Evolutionary conservation across 2,797 vertebrate species (phyloP).

Genomic region (Enteromius unitaeniatus): DNA sequence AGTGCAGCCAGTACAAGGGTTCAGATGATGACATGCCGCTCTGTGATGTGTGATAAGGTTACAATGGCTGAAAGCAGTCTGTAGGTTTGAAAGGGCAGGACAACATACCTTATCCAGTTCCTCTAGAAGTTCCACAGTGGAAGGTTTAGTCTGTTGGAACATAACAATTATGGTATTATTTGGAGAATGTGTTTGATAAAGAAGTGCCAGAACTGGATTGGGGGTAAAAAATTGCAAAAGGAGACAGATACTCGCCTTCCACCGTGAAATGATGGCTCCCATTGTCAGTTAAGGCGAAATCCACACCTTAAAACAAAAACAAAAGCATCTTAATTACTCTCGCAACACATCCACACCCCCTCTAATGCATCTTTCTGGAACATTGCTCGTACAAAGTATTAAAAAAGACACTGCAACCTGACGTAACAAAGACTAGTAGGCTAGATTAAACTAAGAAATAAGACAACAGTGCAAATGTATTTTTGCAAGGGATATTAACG

Average conservation of each 20-base stretch:
- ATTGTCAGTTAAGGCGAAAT: slow-evolving; percentile 70
- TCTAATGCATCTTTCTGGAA: not conserved
- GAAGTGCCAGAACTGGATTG: not conserved
- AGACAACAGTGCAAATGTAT: not conserved
- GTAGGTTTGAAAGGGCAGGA: slow-evolving; percentile 5
- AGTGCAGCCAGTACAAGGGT: not conserved
- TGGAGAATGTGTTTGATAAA: not conserved
- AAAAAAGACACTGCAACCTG: not conserved
- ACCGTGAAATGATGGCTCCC: slow-evolving; percentile 89
- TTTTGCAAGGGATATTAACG: not conserved
- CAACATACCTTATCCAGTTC: slow-evolving; percentile 90
- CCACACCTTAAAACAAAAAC: slow-evolving; percentile 34
- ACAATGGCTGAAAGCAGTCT: not conserved
- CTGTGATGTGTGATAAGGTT: slow-evolving; percentile 30
- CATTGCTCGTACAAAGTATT: not conserved
- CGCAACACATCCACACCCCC: not conserved
- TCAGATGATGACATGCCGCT: slow-evolving; percentile 17
- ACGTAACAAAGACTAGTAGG: not conserved
- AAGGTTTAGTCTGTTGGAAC: slow-evolving; percentile 84
- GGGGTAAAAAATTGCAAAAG: not conserved
- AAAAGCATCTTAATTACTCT: not conserved
- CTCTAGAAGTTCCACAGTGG: slow-evolving; percentile 92
- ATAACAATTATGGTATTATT: not conserved
- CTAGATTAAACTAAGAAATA: not conserved
- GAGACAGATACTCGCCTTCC: slow-evolving; percentile 84